Evolutionary conservation across 2,888 invertebrate genomes (phyloP), one percentile per base, ranked within the genome.

Genomic region (Megastigmus dorsalis): DNA sequence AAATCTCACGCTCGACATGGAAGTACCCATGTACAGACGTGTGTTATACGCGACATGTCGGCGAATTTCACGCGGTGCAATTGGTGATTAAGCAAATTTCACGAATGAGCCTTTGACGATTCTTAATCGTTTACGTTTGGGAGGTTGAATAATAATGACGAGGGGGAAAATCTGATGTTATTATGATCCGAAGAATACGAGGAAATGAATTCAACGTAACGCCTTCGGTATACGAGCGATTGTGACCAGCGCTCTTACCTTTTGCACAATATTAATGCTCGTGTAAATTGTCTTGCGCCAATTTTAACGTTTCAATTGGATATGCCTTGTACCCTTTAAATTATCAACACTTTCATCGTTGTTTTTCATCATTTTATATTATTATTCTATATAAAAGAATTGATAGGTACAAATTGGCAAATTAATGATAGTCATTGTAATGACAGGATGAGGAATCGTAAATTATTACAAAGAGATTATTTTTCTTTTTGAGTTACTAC

Each of bases 101-200:
- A 36, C 38, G n/a, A 30, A 33, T 13, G 20, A 38, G 57, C 38
- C 57, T 38, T 57, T 38, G 38, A 23, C 23, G 38, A 57, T 57
- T 20, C 36, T 38, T 23, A 23, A 57, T 38, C 57, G 57, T 57
- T 57, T 23, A 7, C 38, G 13, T 18, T 23, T 33, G 36, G n/a
- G 10, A 20, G 57, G 23, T 23, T 57, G 38, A 57, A 38, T 57
- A 38, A 36, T 55, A 55, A 55, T 55, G 55, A 33, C 55, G 33
- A 9, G 15, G 55, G 55, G 23, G 36, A 55, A 55, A n/a, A n/a
- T n/a, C 36, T 36, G 36, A 55, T 55, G 55, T 55, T 55, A 55
- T 55, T 55, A 33, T 20, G 55, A 33, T 18, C 10, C 13, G 30
- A 33, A 36, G 18, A 54, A 9, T 55, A 55, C 33, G 10, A 55